A percentile compares a stretch with the other conserved stretches of the same genome.
These are phyloP conservation scores for Myotis pilosus DNA, from an alignment of 2,797 vertebrate genomes.

Conservation along the genomic window DNA sequence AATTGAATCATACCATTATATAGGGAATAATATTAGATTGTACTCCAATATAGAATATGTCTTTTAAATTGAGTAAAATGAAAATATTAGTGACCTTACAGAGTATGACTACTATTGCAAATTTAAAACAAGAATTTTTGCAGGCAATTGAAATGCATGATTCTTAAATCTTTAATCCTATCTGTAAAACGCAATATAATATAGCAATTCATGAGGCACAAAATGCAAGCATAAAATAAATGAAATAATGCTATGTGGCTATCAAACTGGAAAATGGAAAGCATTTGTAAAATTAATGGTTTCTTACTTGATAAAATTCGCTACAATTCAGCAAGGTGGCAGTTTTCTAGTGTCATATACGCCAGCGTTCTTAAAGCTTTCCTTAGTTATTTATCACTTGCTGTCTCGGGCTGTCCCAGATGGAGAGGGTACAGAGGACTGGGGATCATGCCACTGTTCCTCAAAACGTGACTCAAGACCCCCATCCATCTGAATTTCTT, in stretches of 20 bases:
- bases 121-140: slow-evolving; percentile 41
- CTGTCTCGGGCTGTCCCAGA: neutral
- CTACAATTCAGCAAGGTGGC: neutral
- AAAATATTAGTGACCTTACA: slow-evolving; percentile 35
- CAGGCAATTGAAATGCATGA: neutral
- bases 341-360: neutral
- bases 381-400: neutral
- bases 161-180: slow-evolving; percentile 27
- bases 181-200: slow-evolving; percentile 18
- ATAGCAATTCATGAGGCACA: neutral
- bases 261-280: neutral
- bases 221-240: slow-evolving; percentile 33
- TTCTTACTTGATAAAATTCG: neutral
- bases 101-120: neutral
- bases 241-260: neutral
- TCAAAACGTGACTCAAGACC: neutral
- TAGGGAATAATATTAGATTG: neutral
- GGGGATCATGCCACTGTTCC: neutral
- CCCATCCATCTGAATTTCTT: neutral
- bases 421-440: neutral
- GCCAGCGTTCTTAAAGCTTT: neutral
- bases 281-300: slow-evolving; percentile 2
- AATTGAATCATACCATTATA: neutral
- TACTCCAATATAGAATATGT: neutral
- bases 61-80: slow-evolving; percentile 58